These are phyloP conservation scores for Sprattus sprattus DNA, from an alignment of 2,113 vertebrate species.

Conservation along the genomic window DNA sequence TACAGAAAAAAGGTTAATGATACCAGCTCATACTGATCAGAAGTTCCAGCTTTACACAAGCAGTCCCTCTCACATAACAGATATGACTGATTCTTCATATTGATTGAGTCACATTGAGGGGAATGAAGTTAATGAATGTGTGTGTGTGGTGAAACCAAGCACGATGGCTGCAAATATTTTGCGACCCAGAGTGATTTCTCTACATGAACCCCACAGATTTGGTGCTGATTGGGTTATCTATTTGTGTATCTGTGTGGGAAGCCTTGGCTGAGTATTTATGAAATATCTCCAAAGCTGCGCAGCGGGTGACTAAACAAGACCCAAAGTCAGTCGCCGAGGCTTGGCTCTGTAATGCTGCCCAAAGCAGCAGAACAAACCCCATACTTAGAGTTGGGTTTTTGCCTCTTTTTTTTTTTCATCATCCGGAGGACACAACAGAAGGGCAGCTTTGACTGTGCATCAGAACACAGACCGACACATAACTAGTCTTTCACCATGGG, in stretches of 20 bases:
- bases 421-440: background rate
- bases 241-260: slow-evolving; percentile 52
- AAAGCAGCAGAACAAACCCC: slow-evolving; percentile 26
- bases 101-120: background rate
- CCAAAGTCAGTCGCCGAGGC: slow-evolving; percentile 31
- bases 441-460: background rate
- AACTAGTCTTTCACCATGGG: background rate
- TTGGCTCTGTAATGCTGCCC: slow-evolving; percentile 36
- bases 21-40: background rate
- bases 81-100: background rate
- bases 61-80: background rate
- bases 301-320: slow-evolving; percentile 42
- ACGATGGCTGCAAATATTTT: slow-evolving; percentile 35
- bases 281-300: slow-evolving; percentile 35
- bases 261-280: slow-evolving; percentile 44
- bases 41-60: background rate
- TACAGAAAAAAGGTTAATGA: background rate
- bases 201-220: slow-evolving; percentile 34
- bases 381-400: background rate
- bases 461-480: slow-evolving; percentile 5
- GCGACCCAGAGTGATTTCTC: background rate
- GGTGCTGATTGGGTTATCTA: slow-evolving; percentile 42
- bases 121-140: background rate
- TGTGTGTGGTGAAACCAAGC: background rate
- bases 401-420: background rate